phyloP scores from a whole-genome alignment of 2,113 vertebrate genomes.

The Oophaga pumilio region DNA sequence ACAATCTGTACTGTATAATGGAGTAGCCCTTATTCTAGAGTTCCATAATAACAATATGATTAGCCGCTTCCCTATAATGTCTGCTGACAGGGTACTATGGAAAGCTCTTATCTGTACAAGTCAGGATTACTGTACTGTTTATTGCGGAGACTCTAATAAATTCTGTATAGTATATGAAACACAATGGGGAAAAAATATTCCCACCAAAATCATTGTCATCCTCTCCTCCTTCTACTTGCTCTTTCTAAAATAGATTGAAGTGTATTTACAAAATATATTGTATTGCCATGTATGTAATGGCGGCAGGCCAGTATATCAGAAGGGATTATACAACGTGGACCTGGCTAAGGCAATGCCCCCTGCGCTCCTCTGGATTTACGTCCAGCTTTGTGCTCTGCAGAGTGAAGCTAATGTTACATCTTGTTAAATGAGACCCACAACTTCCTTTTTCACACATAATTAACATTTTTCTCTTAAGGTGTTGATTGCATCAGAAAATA shows the following conservation, averaged over 20 bases:
- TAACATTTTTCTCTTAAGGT: slow-evolving; percentile 34
- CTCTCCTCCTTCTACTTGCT: background rate
- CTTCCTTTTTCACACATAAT: slow-evolving; percentile 43
- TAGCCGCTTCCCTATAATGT: background rate
- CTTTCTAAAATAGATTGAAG: background rate
- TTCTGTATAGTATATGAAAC: background rate
- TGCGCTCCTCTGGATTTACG: background rate
- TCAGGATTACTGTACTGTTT: background rate
- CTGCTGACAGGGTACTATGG: too few species aligned
- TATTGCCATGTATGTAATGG: background rate
- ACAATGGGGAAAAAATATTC: background rate
- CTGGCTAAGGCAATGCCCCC: background rate
- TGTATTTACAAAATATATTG: background rate
- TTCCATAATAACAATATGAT: background rate
- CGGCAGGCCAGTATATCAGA: background rate
- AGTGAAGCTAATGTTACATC: slow-evolving; percentile 10
- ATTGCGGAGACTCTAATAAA: background rate
- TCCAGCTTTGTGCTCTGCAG: background rate
- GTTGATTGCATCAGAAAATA: slow-evolving; percentile 48
- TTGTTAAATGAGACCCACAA: slow-evolving; percentile 4
- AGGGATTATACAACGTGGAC: background rate
- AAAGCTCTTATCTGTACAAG: background rate
- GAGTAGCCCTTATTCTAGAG: too few species aligned
- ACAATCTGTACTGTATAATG: background rate
- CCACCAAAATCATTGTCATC: background rate